These are phyloP conservation scores for Eristalinus aeneus DNA, from an alignment of 2,888 invertebrate genomes.

Conservation along the genomic window DNA sequence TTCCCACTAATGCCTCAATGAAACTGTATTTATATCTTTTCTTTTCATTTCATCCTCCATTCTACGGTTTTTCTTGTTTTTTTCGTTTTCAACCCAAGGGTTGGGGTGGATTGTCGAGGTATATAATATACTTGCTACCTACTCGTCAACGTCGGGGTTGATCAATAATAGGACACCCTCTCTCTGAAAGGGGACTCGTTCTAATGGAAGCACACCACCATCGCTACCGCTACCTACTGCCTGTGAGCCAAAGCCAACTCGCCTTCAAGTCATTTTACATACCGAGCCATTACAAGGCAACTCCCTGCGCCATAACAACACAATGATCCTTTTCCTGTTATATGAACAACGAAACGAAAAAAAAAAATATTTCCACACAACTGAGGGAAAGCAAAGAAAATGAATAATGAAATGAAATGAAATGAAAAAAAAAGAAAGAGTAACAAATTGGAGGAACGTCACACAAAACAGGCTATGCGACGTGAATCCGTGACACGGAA, in stretches of 20 bases:
- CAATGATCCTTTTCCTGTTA: conserved; percentile 67
- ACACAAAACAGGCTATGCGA: conserved; percentile 47
- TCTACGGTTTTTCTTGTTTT: neutral
- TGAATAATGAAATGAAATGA: conserved; percentile 42
- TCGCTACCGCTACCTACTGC: neutral
- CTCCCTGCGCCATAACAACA: conserved; percentile 56
- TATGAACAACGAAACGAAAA: conserved; percentile 26
- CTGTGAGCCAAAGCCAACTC: neutral
- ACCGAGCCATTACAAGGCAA: conserved; percentile 43
- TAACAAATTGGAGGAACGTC: conserved; percentile 65
- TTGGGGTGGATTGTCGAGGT: conserved; percentile 9
- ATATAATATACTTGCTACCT: conserved; percentile 27
- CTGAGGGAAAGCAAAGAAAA: conserved; percentile 7
- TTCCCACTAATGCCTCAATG: conserved; percentile 36
- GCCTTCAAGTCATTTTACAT: conserved; percentile 29
- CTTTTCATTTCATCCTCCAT: no score
- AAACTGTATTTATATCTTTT: conserved; percentile 10
- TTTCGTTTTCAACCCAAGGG: conserved; percentile 8
- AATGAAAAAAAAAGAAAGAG: conserved; percentile 29
- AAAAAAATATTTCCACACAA: neutral
- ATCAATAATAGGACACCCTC: conserved; percentile 14
- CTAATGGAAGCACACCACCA: conserved; percentile 14
- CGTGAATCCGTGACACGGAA: conserved; percentile 56
- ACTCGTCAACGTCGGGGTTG: conserved; percentile 38
- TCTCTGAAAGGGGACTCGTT: conserved; percentile 21